phyloP scores from a whole-genome alignment of 2,113 vertebrate genomes.

The Serinus canaria region DNA sequence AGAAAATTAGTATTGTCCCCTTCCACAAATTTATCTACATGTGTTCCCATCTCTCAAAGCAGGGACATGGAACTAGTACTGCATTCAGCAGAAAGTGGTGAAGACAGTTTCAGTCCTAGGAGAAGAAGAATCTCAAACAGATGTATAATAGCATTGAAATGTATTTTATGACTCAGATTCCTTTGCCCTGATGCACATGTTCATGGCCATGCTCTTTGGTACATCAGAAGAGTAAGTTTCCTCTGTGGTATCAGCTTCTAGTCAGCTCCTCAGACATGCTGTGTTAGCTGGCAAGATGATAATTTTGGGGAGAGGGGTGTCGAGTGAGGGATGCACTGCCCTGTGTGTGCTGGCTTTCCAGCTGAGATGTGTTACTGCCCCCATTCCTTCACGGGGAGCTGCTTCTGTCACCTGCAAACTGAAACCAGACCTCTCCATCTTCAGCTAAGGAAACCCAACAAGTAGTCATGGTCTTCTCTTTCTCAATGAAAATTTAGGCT shows the following conservation, averaged over 20 bases:
- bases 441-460: background rate
- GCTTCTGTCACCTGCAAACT: background rate
- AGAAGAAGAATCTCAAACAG: background rate
- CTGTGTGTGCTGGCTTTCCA: background rate
- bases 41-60: background rate
- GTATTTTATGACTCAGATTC: background rate
- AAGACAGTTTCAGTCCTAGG: background rate
- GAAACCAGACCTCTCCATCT: background rate
- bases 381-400: accelerated
- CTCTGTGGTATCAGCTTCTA: background rate
- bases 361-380: background rate
- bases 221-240: background rate
- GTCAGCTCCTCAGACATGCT: background rate
- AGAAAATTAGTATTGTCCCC: background rate
- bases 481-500: background rate
- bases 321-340: background rate
- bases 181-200: accelerated
- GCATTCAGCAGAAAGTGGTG: background rate
- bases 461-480: background rate
- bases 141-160: background rate
- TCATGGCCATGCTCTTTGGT: background rate
- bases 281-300: background rate
- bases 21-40: background rate
- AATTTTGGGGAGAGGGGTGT: background rate
- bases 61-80: background rate